Base-by-base conservation (phyloP, 2,113 vertebrate genomes). In the Lichenostomus cassidix region DNA sequence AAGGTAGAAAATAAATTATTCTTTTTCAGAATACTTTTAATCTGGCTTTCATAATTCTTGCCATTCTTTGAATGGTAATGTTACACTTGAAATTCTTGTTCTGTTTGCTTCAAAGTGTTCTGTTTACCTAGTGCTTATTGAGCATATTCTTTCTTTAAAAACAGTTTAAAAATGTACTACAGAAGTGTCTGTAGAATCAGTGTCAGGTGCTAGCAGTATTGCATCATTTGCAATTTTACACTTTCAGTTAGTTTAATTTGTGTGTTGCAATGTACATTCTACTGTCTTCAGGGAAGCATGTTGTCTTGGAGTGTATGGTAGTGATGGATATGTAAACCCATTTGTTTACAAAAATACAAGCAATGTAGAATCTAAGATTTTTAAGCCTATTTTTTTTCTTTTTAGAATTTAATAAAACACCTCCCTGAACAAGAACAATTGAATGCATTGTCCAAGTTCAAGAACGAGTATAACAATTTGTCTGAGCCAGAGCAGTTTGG, bases 401-500 rank as follows among this genome's bases (percentile, higher is more conserved):
- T 56, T 52, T 84, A 98, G 98, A 98, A 98, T 95, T 98, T 98
- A 97, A 96, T 98, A 96, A 99, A 99, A 67, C 98, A 99, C 86
- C 98, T 99, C 71, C 99, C 99, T 41, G 99, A 99, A 90, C 98
- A 99, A 97, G 98, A 99, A 62, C 99, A 99, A 73, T 95, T 99
- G 55, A 98, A 98, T 59, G 95, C 98, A 11, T 94, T 99, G 97
- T 98, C 98, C 78, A 99, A 98, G 78, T 98, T 98, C 90, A 98
- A 98, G 97, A 98, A 78, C 1, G 98, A 99, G 67, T 99, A 99
- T 84, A 91, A 97, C 81, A 98, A 97, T 96, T 98, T 99, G 73
- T 99, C 98, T 74, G 99, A 99, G 92, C 99, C 99, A 1, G 99
- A 99, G 91, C 99, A 99, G 95, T 99, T 99, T 97, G 99, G 98